Evolutionary conservation across 35 echinoderm and acorn worm genomes (phyloP).

Genomic region (Patiria miniata): DNA sequence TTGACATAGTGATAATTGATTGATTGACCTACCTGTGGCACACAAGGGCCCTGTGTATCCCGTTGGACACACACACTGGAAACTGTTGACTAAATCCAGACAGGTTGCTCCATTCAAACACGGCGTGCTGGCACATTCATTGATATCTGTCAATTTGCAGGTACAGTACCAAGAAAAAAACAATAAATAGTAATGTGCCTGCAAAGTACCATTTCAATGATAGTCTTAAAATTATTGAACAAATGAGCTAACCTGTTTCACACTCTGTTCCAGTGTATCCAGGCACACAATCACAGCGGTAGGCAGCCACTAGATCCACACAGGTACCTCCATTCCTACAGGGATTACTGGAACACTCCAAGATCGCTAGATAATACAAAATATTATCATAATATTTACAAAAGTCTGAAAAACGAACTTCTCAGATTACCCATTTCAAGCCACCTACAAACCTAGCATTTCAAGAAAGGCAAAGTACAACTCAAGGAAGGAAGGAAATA

Average conservation of each 20-base stretch:
- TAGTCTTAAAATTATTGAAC: neutral
- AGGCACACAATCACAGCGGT: constrained; percentile 35
- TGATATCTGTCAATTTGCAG: constrained; percentile 34
- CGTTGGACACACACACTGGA: too few relatives aligned
- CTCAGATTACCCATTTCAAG: neutral
- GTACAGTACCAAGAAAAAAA: neutral
- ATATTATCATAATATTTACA: neutral
- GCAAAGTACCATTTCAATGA: neutral
- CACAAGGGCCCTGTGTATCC: too few relatives aligned
- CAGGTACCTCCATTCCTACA: constrained; percentile 61
- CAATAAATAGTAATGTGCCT: neutral
- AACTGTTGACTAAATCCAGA: too few relatives aligned
- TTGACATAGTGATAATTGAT: too few relatives aligned
- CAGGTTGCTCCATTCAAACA: constrained; percentile 64
- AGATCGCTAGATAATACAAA: constrained; percentile 25
- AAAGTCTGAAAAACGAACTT: neutral
- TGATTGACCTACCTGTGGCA: too few relatives aligned
- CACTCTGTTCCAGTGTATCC: constrained; percentile 39
- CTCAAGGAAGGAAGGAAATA: too few relatives aligned
- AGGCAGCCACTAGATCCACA: constrained; percentile 35
- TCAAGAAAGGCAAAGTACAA: too few relatives aligned
- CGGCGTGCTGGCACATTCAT: constrained; percentile 65
- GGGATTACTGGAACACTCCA: constrained; percentile 51
- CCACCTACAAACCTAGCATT: too few relatives aligned
- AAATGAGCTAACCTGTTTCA: constrained; percentile 15